These are phyloP conservation scores for Turdus rufiventris DNA, from an alignment of 2,113 vertebrate species.

Conservation along the genomic window DNA sequence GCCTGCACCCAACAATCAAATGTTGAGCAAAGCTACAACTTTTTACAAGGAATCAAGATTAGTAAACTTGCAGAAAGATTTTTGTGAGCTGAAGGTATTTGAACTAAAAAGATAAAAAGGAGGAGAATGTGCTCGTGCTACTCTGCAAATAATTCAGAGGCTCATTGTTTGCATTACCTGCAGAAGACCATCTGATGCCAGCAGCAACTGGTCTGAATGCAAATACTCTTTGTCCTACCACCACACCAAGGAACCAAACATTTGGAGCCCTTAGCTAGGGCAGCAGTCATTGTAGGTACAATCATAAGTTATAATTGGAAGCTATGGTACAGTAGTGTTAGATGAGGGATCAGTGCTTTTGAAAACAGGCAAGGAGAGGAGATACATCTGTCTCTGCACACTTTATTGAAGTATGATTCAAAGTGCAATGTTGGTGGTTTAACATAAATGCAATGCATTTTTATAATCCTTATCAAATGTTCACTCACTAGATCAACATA, in stretches of 20 bases:
- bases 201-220: not conserved
- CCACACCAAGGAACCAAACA: not conserved
- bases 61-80: not conserved
- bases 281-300: not conserved
- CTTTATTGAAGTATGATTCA: slow-evolving; percentile 21
- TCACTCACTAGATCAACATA: slow-evolving; percentile 51
- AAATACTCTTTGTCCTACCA: not conserved
- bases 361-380: not conserved
- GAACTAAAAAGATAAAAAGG: not conserved
- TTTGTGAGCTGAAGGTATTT: not conserved
- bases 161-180: not conserved
- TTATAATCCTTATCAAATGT: slow-evolving; percentile 66
- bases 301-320: not conserved
- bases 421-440: slow-evolving; percentile 20
- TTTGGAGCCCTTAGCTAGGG: not conserved
- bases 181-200: not conserved
- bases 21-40: not conserved
- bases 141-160: not conserved
- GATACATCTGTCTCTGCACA: not conserved
- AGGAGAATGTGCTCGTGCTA: not conserved
- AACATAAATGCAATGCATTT: slow-evolving; percentile 49
- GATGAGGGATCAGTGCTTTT: not conserved
- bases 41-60: not conserved
- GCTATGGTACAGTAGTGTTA: not conserved
- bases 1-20: not conserved